Evolutionary conservation across 2,888 invertebrate species (phyloP), one percentile per base, ranked within the genome.

Genomic region (Lymantria dispar): DNA sequence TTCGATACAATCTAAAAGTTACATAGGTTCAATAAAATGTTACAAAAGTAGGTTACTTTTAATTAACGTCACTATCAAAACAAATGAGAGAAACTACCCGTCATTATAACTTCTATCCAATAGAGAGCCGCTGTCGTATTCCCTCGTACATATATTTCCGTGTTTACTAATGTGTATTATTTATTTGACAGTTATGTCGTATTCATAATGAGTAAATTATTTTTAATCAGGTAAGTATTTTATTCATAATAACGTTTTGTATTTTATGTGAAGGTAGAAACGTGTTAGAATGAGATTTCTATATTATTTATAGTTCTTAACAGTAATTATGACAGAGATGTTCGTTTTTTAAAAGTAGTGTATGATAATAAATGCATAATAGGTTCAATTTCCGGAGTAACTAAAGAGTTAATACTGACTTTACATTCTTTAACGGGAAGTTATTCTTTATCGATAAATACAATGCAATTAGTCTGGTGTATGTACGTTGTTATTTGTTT

Each of bases 131-230:
- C 29, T 45, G 33, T 49, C 45, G 40, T 54, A 59, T 57, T 43
- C 55, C 12, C 44, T 38, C 39, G 31, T 12, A 48, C n/a, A 30
- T 30, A 54, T 42, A 45, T 54, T 50, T 51, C 45, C 44, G 42
- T 55, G 50, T 64, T 58, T 55, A 63, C 48, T 42, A 51, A 52
- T 38, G 41, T 51, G 51, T 52, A 44, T 49, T 57, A 50, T 57
- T 55, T 59, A 59, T 56, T 33, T 47, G 52, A 48, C 47, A 44
- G 8, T 47, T n/a, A 38, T 47, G 12, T n/a, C 46, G 44, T 48
- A 41, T 15, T 50, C 37, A 53, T 58, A 45, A 30, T 15, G 43
- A 48, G 12, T 61, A 43, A 56, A 55, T 63, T 56, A 48, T 55
- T 39, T 52, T 50, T 52, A 58, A 58, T 66, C 45, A 38, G 0